Percentiles rank a stretch among this genome's conserved stretches.
Conservation (phyloP, 2,797 vertebrate genomes). For the Epinephelus malabaricus region DNA sequence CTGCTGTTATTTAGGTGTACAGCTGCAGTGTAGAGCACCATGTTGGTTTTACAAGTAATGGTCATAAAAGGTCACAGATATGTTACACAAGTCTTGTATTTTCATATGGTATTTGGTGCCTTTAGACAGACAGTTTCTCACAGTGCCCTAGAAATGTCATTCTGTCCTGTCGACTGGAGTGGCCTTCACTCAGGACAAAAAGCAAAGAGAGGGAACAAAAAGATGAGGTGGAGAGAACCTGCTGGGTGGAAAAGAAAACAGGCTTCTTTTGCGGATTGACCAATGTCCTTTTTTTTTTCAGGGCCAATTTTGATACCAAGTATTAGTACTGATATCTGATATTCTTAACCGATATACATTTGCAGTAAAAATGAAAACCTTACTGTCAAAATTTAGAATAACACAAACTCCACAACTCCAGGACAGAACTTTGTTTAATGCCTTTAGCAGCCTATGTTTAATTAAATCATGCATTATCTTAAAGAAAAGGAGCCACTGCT, state of each 20-base stretch:
- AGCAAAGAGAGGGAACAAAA: conserved; percentile 46
- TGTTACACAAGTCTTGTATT: conserved; percentile 54
- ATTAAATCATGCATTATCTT: too few species aligned
- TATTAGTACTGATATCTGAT: too few species aligned
- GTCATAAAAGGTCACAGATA: conserved; percentile 49
- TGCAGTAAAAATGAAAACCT: too few species aligned
- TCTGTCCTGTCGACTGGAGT: conserved; percentile 65
- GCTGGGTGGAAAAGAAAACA: not conserved
- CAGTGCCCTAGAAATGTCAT: conserved; percentile 75
- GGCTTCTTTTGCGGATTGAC: not conserved
- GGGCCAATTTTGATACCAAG: too few species aligned
- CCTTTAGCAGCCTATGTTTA: too few species aligned
- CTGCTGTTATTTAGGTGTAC: conserved; percentile 10
- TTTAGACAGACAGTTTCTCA: conserved; percentile 64
- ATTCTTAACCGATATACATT: too few species aligned
- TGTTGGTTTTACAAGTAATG: conserved; percentile 26
- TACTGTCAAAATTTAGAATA: too few species aligned
- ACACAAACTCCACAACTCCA: too few species aligned
- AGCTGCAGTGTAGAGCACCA: not conserved
- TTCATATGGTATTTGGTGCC: conserved; percentile 30
- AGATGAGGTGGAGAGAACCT: not conserved
- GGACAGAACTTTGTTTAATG: too few species aligned
- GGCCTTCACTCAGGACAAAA: conserved; percentile 69
- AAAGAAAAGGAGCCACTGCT: too few species aligned
- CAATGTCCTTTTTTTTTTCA: too few species aligned